Conservation (phyloP, 2,797 vertebrate genomes). For the Notoglanidium macrostoma region DNA sequence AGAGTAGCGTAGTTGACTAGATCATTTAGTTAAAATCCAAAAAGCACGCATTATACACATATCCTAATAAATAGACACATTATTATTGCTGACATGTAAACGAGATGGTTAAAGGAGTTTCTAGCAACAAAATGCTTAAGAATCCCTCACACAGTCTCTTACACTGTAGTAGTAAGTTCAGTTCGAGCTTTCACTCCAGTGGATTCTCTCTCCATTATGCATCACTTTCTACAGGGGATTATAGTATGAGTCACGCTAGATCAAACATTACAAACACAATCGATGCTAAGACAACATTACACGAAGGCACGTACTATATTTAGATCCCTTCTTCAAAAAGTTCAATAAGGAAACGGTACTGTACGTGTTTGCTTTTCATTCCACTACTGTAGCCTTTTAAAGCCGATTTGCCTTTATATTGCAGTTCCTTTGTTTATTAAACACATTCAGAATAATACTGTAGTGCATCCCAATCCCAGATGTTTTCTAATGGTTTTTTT, state of each 20-base stretch:
- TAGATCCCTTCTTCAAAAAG: conserved; percentile 9
- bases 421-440: neutral
- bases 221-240: neutral
- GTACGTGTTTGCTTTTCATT: conserved; percentile 7
- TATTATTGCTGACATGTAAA: neutral
- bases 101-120: neutral
- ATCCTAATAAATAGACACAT: neutral
- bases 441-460: conserved; percentile 22
- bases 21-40: neutral
- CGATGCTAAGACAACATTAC: conserved; percentile 32
- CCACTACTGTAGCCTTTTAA: neutral
- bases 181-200: conserved; percentile 25
- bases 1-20: neutral
- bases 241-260: conserved; percentile 29
- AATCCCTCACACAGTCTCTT: neutral
- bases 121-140: neutral
- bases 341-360: conserved; percentile 5
- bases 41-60: neutral
- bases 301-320: neutral
- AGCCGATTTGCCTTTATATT: conserved; percentile 20
- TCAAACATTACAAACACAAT: conserved; percentile 40
- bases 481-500: conserved; percentile 41
- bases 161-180: conserved; percentile 4
- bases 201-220: conserved; percentile 21
- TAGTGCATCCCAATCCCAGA: conserved; percentile 45